Conservation (phyloP, 2,888 invertebrate genomes). For the Pogonocherus hispidulus region DNA sequence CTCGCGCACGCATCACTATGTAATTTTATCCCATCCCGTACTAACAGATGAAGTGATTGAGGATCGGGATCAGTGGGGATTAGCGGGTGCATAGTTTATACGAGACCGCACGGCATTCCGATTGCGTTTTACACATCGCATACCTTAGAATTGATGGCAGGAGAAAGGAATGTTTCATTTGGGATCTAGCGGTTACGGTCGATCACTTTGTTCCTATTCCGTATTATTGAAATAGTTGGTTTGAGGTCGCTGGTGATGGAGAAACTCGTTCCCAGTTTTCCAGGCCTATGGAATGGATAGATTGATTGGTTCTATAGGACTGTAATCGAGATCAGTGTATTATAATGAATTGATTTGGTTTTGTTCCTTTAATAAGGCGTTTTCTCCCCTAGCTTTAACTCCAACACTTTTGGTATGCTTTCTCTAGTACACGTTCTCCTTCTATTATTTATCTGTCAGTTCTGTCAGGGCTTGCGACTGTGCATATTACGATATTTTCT, state of each 20-base stretch:
- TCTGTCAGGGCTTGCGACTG: too few relatives aligned
- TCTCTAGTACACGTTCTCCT: too few relatives aligned
- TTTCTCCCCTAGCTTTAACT: too few relatives aligned
- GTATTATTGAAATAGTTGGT: slow-evolving; percentile 56
- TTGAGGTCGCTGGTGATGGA: slow-evolving; percentile 42
- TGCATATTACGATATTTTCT: too few relatives aligned
- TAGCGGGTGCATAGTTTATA: slow-evolving; percentile 56
- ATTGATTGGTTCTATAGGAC: too few relatives aligned
- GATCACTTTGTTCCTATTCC: slow-evolving; percentile 46
- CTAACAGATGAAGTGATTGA: slow-evolving; percentile 46
- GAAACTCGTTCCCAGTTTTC: too few relatives aligned
- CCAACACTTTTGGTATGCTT: too few relatives aligned
- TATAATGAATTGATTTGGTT: too few relatives aligned
- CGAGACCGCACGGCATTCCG: slow-evolving; percentile 55
- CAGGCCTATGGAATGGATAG: too few relatives aligned
- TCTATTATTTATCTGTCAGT: too few relatives aligned
- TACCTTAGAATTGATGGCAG: slow-evolving; percentile 53
- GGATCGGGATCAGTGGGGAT: slow-evolving; percentile 53
- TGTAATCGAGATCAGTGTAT: too few relatives aligned
- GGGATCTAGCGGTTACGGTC: slow-evolving; percentile 48
- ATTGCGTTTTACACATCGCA: slow-evolving; percentile 58
- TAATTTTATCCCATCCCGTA: slow-evolving; percentile 44
- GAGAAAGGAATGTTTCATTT: slow-evolving; percentile 54
- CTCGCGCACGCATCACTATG: slow-evolving; percentile 8
- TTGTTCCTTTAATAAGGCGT: too few relatives aligned